These are phyloP conservation scores for Spodoptera exigua DNA, from an alignment of 2,888 invertebrate species.

Conservation along the genomic window DNA sequence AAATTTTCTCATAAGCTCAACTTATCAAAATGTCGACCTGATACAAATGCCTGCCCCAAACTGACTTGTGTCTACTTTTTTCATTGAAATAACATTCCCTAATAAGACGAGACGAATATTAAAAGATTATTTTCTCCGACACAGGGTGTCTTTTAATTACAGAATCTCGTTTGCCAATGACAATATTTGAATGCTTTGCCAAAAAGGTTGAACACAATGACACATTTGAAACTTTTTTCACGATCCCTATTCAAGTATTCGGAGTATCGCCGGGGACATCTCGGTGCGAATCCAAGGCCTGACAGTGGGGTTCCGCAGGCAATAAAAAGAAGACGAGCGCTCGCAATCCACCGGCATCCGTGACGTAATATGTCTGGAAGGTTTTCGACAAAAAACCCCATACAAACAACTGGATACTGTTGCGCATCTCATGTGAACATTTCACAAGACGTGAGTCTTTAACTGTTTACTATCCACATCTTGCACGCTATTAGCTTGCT, in stretches of 20 bases:
- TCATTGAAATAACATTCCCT: slow-evolving; percentile 33
- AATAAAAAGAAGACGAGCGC: slow-evolving; percentile 71
- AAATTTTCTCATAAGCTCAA: slow-evolving; percentile 27
- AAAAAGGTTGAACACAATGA: slow-evolving; percentile 63
- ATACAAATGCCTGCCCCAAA: slow-evolving; percentile 42
- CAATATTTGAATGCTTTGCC: slow-evolving; percentile 58
- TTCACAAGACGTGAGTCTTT: slow-evolving; percentile 51
- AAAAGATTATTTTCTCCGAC: slow-evolving; percentile 47
- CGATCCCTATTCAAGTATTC: slow-evolving; percentile 72
- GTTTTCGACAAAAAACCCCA: slow-evolving; percentile 67
- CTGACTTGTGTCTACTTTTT: slow-evolving; percentile 44
- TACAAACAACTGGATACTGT: slow-evolving; percentile 66
- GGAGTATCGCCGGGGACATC: slow-evolving; percentile 70
- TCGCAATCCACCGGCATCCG: slow-evolving; percentile 66
- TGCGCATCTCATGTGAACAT: slow-evolving; percentile 60
- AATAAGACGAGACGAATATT: slow-evolving; percentile 18
- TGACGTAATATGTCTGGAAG: slow-evolving; percentile 79
- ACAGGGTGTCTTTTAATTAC: slow-evolving; percentile 55
- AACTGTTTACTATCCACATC: no score
- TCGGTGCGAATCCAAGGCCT: slow-evolving; percentile 76
- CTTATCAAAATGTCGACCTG: slow-evolving; percentile 41
- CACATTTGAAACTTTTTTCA: slow-evolving; percentile 65
- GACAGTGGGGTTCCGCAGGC: slow-evolving; percentile 76
- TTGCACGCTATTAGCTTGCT: not conserved
- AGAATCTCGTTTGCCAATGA: slow-evolving; percentile 48